Evolutionary conservation across 1,140 invertebrate species (phyloP), one percentile per base, ranked within the genome.

Genomic region (Bilobella aurantiaca): DNA sequence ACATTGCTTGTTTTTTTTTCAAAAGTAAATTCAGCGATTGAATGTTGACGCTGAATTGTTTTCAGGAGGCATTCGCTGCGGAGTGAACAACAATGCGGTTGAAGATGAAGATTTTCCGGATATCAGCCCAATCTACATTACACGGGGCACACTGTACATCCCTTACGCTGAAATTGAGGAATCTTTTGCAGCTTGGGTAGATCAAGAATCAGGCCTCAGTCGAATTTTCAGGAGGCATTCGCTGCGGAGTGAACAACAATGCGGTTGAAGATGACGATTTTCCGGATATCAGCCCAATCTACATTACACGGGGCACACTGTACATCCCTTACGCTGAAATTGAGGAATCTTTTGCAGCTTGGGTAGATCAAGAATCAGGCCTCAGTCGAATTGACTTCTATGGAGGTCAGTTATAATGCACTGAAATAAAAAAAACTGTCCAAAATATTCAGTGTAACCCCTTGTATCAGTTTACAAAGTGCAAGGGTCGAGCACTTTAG

Each of bases 311-410:
- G 65, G 90, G 89, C 46, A 81, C 85, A 8, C 76, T 92, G 37
- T 85, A 82, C 69, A 89, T 97, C 67, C 94, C 94, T 0, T 98
- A 96, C 82, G 93, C 93, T 14, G 93, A 96, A 80, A 86, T 97
- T 61, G 74, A 76, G 29, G 82, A 83, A 67, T 53, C 67, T 3
- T 71, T 68, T 76, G 86, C 84, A 74, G 91, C 90, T 21, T 96
- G 88, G 85, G 94, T 81, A 71, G 91, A 96, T 80, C 81, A 78
- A 2, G 79, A 81, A 16, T 83, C 82, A 67, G 85, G 84, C 63
- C 82, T 81, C 57, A 94, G 91, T 59, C 83, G 94, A 64, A 93
- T 97, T 69, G 93, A 97, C 79, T 98, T 96, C 74, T 98, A 97
- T 80, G 89, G 89, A 72, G 89, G 89, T 85, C 79, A 75, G 42